Percentiles rank a stretch among this genome's conserved stretches.
These are phyloP conservation scores for Margarornis squamiger DNA, from an alignment of 2,797 vertebrate species.

Conservation along the genomic window DNA sequence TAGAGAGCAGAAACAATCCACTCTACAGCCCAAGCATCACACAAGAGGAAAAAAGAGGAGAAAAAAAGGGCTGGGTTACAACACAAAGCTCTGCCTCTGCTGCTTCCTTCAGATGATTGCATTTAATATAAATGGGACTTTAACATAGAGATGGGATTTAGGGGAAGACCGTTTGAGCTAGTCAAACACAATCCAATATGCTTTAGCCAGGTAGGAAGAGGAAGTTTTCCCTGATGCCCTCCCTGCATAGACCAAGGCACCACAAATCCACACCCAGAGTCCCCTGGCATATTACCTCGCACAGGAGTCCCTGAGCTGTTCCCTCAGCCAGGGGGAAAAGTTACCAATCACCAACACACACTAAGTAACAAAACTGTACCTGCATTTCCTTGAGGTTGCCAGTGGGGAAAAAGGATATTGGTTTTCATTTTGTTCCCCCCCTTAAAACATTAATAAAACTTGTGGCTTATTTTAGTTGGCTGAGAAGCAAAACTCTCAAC, in stretches of 20 bases:
- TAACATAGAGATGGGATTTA: background rate
- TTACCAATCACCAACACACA: fast-evolving
- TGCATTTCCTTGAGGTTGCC: background rate
- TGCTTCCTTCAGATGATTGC: background rate
- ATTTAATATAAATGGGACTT: background rate
- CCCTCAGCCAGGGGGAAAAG: fast-evolving
- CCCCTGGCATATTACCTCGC: background rate
- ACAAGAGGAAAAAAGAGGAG: fast-evolving
- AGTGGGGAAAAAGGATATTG: background rate
- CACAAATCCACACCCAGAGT: fast-evolving
- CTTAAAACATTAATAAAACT: background rate
- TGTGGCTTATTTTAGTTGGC: background rate
- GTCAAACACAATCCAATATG: background rate
- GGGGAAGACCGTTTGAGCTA: background rate
- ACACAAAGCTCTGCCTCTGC: background rate
- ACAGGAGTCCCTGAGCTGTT: background rate
- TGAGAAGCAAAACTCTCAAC: background rate
- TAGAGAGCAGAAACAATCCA: background rate
- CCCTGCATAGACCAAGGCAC: background rate
- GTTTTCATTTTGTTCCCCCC: background rate
- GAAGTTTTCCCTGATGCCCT: background rate
- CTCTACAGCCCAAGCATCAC: background rate
- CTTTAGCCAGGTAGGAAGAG: background rate
- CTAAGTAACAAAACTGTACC: background rate
- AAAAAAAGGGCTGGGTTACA: background rate